Evolutionary conservation across 2,797 vertebrate species (phyloP).

Genomic region (Rachycentron canadum): DNA sequence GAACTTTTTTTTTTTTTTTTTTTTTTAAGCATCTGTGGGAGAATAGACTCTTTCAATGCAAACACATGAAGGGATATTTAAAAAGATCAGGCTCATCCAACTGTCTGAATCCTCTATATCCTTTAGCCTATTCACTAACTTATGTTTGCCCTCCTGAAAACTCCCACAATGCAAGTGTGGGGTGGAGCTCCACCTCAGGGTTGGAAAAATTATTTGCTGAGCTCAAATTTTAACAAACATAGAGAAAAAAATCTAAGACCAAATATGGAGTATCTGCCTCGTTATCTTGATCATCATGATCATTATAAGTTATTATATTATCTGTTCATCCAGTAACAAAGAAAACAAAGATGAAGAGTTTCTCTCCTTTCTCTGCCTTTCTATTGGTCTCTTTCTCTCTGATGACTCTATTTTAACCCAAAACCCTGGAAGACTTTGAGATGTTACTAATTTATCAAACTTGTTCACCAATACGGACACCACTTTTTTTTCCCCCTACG

Average conservation of each 20-base stretch:
- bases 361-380: slow-evolving; percentile 79
- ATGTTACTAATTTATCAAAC: slow-evolving; percentile 69
- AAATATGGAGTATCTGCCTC: slow-evolving; percentile 60
- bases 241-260: slow-evolving; percentile 57
- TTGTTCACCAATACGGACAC: slow-evolving; percentile 25
- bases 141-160: slow-evolving; percentile 15
- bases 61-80: neutral
- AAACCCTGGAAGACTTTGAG: slow-evolving; percentile 84
- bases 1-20: slow-evolving; percentile 62
- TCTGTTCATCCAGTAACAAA: slow-evolving; percentile 65
- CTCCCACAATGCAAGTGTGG: slow-evolving; percentile 62
- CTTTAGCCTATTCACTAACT: neutral
- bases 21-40: slow-evolving; percentile 35
- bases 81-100: slow-evolving; percentile 4
- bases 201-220: slow-evolving; percentile 67
- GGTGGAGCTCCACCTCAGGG: slow-evolving; percentile 74
- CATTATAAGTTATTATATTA: slow-evolving; percentile 45
- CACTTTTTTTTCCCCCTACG: neutral
- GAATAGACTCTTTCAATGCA: slow-evolving; percentile 1
- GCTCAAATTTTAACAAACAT: slow-evolving; percentile 61
- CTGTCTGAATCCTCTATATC: neutral
- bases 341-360: slow-evolving; percentile 80
- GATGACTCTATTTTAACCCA: slow-evolving; percentile 63
- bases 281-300: slow-evolving; percentile 53
- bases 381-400: slow-evolving; percentile 73